Evolutionary conservation across 2,113 vertebrate genomes (phyloP).

Genomic region (Hassar affinis): DNA sequence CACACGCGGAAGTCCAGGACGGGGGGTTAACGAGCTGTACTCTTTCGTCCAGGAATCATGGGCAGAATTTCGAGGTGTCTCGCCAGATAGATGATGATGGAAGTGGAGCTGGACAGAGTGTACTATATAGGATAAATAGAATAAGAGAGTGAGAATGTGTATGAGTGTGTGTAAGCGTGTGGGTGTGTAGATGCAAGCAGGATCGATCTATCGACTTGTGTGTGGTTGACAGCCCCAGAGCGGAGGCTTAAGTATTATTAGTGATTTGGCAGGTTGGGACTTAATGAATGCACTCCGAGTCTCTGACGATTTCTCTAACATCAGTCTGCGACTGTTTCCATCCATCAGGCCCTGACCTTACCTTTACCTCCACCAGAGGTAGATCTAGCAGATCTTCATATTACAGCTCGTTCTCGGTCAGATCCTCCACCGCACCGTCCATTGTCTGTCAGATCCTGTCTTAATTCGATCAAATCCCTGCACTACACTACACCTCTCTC

Average conservation of each 20-base stretch:
- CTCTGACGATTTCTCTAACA: slow-evolving; percentile 43
- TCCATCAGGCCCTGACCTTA: slow-evolving; percentile 10
- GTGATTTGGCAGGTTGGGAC: slow-evolving; percentile 68
- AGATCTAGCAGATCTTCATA: background rate
- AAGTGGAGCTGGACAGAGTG: slow-evolving; percentile 5
- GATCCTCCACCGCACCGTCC: background rate
- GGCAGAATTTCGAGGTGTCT: slow-evolving; percentile 42
- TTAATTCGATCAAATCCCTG: background rate
- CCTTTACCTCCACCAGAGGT: background rate
- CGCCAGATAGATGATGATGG: slow-evolving; percentile 19
- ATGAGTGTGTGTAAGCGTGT: slow-evolving; percentile 34
- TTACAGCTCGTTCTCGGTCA: background rate
- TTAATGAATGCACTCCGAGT: slow-evolving; percentile 68
- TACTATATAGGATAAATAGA: slow-evolving; percentile 12
- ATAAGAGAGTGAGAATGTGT: background rate
- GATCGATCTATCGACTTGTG: slow-evolving; percentile 71
- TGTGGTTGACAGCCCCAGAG: slow-evolving; percentile 57
- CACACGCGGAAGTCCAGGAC: slow-evolving; percentile 61
- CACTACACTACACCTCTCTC: background rate
- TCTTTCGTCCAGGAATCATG: slow-evolving; percentile 35
- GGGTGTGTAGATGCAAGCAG: slow-evolving; percentile 36
- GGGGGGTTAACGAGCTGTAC: slow-evolving; percentile 28
- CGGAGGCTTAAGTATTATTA: slow-evolving; percentile 72
- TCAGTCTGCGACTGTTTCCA: background rate
- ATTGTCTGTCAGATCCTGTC: background rate